These are phyloP conservation scores for Tragopan temminckii DNA, from an alignment of 2,797 vertebrate species.

Conservation along the genomic window DNA sequence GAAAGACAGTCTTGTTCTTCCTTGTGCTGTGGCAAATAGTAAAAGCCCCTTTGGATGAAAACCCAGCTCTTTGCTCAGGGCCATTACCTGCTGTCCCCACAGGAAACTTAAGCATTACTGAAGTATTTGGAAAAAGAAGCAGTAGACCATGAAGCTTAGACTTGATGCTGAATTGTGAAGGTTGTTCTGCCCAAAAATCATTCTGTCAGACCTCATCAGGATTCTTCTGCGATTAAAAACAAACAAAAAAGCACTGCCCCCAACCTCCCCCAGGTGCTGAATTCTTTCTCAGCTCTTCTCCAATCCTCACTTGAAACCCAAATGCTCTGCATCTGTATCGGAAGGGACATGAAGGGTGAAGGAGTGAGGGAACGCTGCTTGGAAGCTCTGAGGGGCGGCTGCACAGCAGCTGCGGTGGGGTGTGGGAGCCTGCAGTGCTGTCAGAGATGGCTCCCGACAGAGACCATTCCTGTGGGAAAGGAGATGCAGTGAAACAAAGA, in stretches of 20 bases:
- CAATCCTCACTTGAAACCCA: accelerated
- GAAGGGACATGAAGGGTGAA: background rate
- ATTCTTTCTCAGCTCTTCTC: background rate
- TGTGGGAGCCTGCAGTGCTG: too few relatives aligned
- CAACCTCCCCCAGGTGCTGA: background rate
- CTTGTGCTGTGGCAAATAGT: background rate
- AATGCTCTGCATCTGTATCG: too few relatives aligned
- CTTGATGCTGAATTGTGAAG: background rate
- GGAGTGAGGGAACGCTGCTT: background rate
- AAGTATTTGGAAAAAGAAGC: background rate
- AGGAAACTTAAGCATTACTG: background rate
- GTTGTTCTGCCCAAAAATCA: background rate
- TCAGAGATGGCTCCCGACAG: too few relatives aligned
- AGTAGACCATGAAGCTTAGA: background rate
- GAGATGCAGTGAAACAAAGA: too few relatives aligned
- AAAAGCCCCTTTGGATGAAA: background rate
- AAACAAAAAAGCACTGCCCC: accelerated
- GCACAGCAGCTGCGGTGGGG: background rate
- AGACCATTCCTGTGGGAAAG: too few relatives aligned
- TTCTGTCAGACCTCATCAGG: background rate
- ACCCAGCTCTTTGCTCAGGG: background rate
- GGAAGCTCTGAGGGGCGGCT: background rate
- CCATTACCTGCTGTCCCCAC: accelerated
- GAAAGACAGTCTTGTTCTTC: too few relatives aligned
- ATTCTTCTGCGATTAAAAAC: background rate